Base-by-base conservation (phyloP, 2,797 vertebrate species). In the Sphenopsis melanotis region DNA sequence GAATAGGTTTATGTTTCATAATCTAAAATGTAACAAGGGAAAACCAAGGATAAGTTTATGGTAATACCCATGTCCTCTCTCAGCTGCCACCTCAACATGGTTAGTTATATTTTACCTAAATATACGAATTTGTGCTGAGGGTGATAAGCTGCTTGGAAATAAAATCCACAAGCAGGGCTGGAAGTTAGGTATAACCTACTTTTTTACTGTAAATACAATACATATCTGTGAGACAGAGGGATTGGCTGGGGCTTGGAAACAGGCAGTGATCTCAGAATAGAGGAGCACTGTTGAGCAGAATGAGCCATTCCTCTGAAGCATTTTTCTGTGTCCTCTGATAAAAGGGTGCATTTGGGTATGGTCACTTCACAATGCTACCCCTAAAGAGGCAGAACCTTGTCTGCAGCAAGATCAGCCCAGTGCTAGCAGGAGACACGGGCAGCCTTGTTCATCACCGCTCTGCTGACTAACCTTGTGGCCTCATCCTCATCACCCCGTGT, bases 401-500 rank as follows among this genome's bases (percentile, higher is more conserved):
- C 50, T 85, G 49, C 77, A 50, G 56, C 76, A 77, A 53, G 36
- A 85, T 37, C 49, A 86, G 56, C 39, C 15, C 61, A 60, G 32
- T 1, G 5, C 9, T 15, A 8, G 15, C 56, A 85, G 49, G 27
- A 74, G 65, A 83, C 91, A 91, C 5, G 24, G 56, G 53, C 68
- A 88, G 79, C 79, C 91, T 91, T 93, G 92, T 93, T 93, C 56
- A 83, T 46, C 47, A 21, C 42, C 23, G 15, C 34, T 81, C 74
- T 91, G 59, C 79, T 72, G 47, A 68, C 70, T 94, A 96, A 88
- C 85, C 83, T 26, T 32, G 59, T 91, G 92, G 74, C 95, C 94
- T 88, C 75, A 47, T 52, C 57, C 70, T 64, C 79, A 69, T 87
- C 72, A 76, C 16, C 64, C 74, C 6, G 0, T 21, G 29, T 66